phyloP scores from a whole-genome alignment of 2,888 invertebrate species.

The Adelognathus sp. region DNA sequence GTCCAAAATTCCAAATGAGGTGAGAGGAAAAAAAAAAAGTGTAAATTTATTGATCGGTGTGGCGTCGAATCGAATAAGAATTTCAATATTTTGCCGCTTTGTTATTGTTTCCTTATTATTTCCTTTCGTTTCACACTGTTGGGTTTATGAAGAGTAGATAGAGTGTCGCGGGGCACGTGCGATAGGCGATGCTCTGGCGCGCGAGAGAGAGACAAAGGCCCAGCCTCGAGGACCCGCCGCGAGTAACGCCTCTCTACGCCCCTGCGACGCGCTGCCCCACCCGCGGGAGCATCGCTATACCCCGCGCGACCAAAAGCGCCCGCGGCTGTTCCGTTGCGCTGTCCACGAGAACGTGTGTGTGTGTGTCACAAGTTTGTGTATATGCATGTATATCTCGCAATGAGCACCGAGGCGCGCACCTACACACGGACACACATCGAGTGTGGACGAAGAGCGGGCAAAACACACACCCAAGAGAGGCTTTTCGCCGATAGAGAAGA shows the following conservation, averaged over 20 bases:
- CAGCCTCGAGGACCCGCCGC: slow-evolving; percentile 71
- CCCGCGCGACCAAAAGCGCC: not conserved
- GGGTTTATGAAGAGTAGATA: too few relatives aligned
- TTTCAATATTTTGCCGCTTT: too few relatives aligned
- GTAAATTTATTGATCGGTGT: too few relatives aligned
- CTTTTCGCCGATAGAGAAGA: slow-evolving; percentile 72
- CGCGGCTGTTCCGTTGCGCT: not conserved
- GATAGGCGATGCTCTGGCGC: slow-evolving; percentile 62
- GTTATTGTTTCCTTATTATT: not conserved
- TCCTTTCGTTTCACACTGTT: not conserved
- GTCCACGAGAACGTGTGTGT: not conserved
- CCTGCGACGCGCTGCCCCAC: slow-evolving; percentile 70
- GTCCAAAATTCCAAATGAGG: too few relatives aligned
- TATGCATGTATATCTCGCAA: slow-evolving; percentile 65
- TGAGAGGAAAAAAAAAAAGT: too few relatives aligned
- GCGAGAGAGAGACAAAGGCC: slow-evolving; percentile 62
- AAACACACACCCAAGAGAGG: slow-evolving; percentile 79
- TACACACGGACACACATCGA: not conserved
- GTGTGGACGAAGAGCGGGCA: not conserved
- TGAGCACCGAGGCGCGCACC: slow-evolving; percentile 77
- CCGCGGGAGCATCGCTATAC: slow-evolving; percentile 68
- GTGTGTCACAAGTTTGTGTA: not conserved
- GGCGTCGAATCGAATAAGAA: too few relatives aligned
- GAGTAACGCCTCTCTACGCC: slow-evolving; percentile 77
- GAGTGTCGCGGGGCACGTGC: slow-evolving; percentile 54